A percentile compares a stretch with the other conserved stretches of the same genome.
Conservation (phyloP, 2,113 vertebrate genomes). For the Mungos mungo region DNA sequence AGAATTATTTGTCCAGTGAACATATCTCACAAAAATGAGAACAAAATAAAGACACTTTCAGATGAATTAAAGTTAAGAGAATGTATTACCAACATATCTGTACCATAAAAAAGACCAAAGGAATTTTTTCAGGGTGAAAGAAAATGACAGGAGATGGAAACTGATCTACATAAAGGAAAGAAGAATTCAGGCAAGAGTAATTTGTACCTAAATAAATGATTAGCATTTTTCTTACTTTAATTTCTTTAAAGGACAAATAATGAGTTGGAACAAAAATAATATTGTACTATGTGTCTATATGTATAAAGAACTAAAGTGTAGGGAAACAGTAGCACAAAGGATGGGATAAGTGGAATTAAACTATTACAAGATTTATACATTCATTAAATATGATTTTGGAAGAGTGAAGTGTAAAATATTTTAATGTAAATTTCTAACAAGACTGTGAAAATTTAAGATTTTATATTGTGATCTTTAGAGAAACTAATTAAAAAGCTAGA, state of each 20-base stretch:
- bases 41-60: conserved; percentile 8
- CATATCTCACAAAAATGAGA: background rate
- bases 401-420: background rate
- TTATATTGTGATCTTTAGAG: background rate
- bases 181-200: background rate
- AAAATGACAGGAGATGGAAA: background rate
- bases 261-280: background rate
- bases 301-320: background rate
- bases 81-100: background rate
- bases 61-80: background rate
- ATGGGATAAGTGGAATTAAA: background rate
- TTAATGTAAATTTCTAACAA: background rate
- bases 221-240: background rate
- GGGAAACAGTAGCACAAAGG: background rate
- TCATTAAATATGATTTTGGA: background rate
- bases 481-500: background rate
- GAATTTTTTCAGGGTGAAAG: background rate
- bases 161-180: background rate
- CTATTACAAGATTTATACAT: background rate
- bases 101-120: background rate
- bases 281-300: background rate
- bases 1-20: background rate
- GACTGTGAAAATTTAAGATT: background rate
- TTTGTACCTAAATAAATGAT: background rate
- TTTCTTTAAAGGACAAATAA: background rate